These are phyloP conservation scores for Neuroscelio doddi DNA, from an alignment of 2,888 invertebrate species.

Conservation along the genomic window DNA sequence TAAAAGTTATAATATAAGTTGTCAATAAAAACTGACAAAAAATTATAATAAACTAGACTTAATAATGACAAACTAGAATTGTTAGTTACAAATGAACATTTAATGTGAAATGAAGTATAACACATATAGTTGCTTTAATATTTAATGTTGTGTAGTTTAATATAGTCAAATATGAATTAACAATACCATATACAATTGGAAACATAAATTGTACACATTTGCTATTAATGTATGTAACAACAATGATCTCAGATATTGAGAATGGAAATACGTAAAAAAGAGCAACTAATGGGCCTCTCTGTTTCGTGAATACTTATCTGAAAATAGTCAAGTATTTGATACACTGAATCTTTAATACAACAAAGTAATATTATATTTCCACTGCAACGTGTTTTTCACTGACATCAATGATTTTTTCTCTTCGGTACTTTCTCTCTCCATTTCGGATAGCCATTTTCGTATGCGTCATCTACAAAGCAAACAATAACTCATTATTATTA, in stretches of 20 bases:
- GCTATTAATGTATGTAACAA: too few relatives aligned
- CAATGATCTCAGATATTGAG: neutral
- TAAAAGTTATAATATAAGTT: too few relatives aligned
- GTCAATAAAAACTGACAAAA: too few relatives aligned
- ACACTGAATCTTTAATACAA: conserved; percentile 24
- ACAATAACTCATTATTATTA: conserved; percentile 63
- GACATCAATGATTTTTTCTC: conserved; percentile 31
- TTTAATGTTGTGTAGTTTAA: too few relatives aligned
- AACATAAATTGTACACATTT: too few relatives aligned
- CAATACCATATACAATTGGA: too few relatives aligned
- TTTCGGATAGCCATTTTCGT: conserved; percentile 42
- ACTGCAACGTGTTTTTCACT: conserved; percentile 8
- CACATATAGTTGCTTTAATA: too few relatives aligned
- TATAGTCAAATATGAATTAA: too few relatives aligned
- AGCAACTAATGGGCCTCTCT: conserved; percentile 31
- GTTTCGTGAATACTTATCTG: conserved; percentile 27
- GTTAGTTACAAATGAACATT: too few relatives aligned
- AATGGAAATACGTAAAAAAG: conserved; percentile 19
- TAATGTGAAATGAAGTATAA: too few relatives aligned
- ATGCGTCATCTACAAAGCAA: conserved; percentile 32
- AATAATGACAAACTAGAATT: too few relatives aligned
- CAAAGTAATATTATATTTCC: conserved; percentile 2
- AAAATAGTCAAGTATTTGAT: conserved; percentile 42
- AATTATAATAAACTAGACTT: too few relatives aligned
- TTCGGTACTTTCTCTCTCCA: conserved; percentile 18